phyloP scores from a whole-genome alignment of 2,888 invertebrate genomes.

The Schizotus pectinicornis region DNA sequence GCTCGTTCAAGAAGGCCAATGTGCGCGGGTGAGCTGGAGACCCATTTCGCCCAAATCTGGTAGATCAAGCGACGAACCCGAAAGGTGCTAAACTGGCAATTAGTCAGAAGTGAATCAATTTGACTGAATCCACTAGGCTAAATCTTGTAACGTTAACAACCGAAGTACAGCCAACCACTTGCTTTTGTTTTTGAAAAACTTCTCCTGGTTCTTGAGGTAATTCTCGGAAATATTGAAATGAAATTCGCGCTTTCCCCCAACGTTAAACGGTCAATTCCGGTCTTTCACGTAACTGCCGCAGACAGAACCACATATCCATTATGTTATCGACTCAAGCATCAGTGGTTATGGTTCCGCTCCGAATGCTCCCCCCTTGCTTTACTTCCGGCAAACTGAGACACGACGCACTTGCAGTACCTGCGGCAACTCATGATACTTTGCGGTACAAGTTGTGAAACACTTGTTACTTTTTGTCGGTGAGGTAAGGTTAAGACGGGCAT shows the following conservation, averaged over 20 bases:
- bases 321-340: constrained; percentile 24
- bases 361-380: constrained; percentile 25
- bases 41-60: too few species aligned
- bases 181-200: background rate
- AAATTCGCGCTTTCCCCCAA: background rate
- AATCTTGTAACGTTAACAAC: too few species aligned
- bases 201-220: background rate
- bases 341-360: constrained; percentile 33
- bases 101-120: too few species aligned
- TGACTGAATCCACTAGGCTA: too few species aligned
- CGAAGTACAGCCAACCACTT: too few species aligned
- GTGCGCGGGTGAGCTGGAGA: too few species aligned
- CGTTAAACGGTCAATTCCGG: background rate
- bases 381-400: constrained; percentile 31
- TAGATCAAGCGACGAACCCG: too few species aligned
- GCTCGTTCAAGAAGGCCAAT: too few species aligned
- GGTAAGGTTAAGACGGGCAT: too few species aligned
- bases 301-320: constrained; percentile 11
- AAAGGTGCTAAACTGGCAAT: too few species aligned
- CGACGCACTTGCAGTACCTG: background rate
- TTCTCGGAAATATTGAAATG: background rate
- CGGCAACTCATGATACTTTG: too few species aligned
- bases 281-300: background rate
- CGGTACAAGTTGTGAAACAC: too few species aligned
- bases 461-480: background rate